These are phyloP conservation scores for Globodera ellingtonae DNA, from an alignment of 1,140 invertebrate species.

Conservation along the genomic window DNA sequence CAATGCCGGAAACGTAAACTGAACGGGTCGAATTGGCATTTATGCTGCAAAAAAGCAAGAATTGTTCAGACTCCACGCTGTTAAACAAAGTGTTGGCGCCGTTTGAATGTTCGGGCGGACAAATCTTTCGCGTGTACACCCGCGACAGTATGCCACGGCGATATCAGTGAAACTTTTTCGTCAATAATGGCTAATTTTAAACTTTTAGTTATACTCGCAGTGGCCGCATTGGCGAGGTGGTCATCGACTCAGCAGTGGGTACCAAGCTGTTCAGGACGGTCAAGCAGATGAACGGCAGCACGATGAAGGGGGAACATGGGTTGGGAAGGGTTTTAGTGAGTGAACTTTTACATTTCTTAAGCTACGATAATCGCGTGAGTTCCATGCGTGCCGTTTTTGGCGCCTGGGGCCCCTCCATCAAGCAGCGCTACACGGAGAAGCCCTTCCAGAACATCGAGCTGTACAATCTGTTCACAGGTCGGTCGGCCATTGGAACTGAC, in stretches of 20 bases:
- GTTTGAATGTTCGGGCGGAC: slow-evolving; percentile 20
- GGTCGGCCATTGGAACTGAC: slow-evolving; percentile 29
- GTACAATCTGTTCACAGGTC: slow-evolving; percentile 57
- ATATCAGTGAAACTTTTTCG: slow-evolving; percentile 11
- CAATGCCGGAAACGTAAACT: not conserved
- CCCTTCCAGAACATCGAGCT: slow-evolving; percentile 60
- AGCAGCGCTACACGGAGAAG: slow-evolving; percentile 29
- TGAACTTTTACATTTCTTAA: not conserved
- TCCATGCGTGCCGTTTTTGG: slow-evolving; percentile 58
- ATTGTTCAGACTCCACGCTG: not conserved
- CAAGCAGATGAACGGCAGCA: slow-evolving; percentile 18
- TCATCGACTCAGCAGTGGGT: slow-evolving; percentile 26
- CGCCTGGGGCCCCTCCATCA: slow-evolving; percentile 52
- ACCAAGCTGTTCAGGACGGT: not conserved
- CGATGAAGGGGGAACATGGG: slow-evolving; percentile 27
- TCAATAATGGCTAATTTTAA: too few species aligned
- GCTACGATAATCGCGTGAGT: slow-evolving; percentile 34
- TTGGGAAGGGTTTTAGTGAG: not conserved
- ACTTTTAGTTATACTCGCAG: slow-evolving; percentile 11
- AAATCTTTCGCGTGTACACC: slow-evolving; percentile 27
- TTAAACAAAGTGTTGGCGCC: slow-evolving; percentile 18
- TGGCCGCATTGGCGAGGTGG: slow-evolving; percentile 28
- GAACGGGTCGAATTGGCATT: too few species aligned
- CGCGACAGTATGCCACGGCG: slow-evolving; percentile 23
- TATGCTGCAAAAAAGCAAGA: not conserved